phyloP scores from a whole-genome alignment of 2,113 vertebrate species.

The Equus quagga region DNA sequence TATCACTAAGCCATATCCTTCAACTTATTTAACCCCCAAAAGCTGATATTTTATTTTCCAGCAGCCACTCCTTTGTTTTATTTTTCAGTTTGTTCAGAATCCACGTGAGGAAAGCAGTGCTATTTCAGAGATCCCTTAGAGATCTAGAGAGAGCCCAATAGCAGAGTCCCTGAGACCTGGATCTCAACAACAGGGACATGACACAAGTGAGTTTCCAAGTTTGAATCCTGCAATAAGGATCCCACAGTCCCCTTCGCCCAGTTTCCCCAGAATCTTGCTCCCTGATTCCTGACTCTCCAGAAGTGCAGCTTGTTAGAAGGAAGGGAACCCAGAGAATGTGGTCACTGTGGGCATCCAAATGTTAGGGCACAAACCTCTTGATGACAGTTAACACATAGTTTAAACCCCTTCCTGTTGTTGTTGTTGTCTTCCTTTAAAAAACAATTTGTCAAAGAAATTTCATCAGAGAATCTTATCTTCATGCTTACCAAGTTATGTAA shows the following conservation, averaged over 20 bases:
- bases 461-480: slow-evolving; percentile 56
- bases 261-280: neutral
- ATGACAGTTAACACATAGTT: neutral
- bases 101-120: neutral
- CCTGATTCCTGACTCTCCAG: neutral
- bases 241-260: rapidly evolving
- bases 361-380: neutral
- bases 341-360: neutral
- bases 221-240: neutral
- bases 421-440: neutral
- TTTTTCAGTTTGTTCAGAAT: neutral
- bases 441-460: slow-evolving; percentile 59
- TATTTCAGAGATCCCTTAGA: neutral
- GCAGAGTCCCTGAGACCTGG: no score
- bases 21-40: neutral
- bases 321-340: neutral
- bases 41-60: neutral
- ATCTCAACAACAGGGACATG: neutral
- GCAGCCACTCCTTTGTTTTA: neutral
- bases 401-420: neutral
- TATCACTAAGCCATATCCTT: neutral
- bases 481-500: slow-evolving; percentile 56
- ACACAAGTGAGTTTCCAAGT: neutral
- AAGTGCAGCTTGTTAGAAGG: neutral
- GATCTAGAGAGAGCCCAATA: neutral